phyloP scores from a whole-genome alignment of 2,113 vertebrate genomes.

The human (Homo sapiens) region DNA sequence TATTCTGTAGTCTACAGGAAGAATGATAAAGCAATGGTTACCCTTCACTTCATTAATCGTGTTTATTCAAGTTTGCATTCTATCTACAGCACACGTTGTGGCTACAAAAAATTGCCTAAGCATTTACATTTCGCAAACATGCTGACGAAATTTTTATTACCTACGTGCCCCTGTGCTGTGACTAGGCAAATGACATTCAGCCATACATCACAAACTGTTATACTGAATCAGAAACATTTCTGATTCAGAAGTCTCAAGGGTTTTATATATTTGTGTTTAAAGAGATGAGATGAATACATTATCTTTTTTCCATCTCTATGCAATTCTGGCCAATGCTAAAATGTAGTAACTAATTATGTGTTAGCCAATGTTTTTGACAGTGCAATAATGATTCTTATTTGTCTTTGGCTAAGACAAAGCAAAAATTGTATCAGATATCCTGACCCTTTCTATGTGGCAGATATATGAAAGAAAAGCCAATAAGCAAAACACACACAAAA shows the following conservation, averaged over 20 bases:
- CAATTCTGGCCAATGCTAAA: neutral
- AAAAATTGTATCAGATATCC: neutral
- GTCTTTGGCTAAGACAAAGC: neutral
- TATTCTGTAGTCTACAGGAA: neutral
- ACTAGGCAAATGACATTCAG: constrained; percentile 45
- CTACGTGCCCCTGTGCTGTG: neutral
- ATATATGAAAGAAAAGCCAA: neutral
- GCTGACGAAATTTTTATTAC: constrained; percentile 18
- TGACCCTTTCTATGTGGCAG: neutral
- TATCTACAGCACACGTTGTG: neutral
- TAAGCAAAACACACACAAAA: neutral
- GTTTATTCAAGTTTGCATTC: constrained; percentile 54
- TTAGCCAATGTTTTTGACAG: neutral
- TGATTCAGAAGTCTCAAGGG: neutral
- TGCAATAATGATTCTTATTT: neutral
- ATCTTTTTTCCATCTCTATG: neutral
- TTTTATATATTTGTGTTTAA: constrained; percentile 3
- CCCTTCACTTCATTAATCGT: constrained; percentile 55
- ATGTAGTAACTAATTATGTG: neutral
- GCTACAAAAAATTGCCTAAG: constrained; percentile 43
- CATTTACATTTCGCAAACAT: constrained; percentile 60
- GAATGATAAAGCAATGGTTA: constrained; percentile 34
- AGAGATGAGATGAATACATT: neutral
- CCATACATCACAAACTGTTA: neutral
- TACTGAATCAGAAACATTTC: neutral